Percentiles rank a stretch among this genome's conserved stretches.
Conservation (phyloP, 1,140 invertebrate genomes). For the Caenorhabditis remanei region DNA sequence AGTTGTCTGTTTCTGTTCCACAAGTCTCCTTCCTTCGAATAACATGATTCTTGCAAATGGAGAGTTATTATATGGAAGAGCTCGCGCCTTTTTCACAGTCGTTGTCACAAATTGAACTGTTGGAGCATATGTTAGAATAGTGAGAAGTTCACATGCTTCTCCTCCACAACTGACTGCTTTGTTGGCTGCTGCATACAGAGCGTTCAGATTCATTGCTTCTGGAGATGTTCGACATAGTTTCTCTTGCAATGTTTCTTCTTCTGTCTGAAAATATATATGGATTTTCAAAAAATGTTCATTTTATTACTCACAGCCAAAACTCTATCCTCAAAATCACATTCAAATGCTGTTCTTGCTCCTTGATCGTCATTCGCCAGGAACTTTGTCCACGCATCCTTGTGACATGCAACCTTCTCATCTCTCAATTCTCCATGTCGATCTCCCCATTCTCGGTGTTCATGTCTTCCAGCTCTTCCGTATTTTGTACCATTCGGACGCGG, state of each 20-base stretch:
- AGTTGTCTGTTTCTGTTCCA: constrained; percentile 69
- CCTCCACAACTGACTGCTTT: constrained; percentile 48
- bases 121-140: constrained; percentile 73
- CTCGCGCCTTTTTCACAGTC: constrained; percentile 72
- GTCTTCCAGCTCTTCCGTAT: constrained; percentile 74
- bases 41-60: constrained; percentile 69
- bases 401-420: constrained; percentile 75
- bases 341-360: constrained; percentile 66
- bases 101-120: constrained; percentile 75
- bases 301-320: constrained; percentile 35
- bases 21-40: constrained; percentile 65
- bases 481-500: constrained; percentile 67
- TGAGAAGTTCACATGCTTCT: constrained; percentile 69
- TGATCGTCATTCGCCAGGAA: constrained; percentile 69
- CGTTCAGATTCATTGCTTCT: constrained; percentile 41
- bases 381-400: constrained; percentile 74
- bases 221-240: constrained; percentile 52
- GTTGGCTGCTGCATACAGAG: constrained; percentile 30
- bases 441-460: constrained; percentile 75
- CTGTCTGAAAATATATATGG: constrained; percentile 57
- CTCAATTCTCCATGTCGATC: constrained; percentile 74
- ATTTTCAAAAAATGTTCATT: neutral
- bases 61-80: constrained; percentile 67
- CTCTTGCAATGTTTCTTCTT: constrained; percentile 64
- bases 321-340: constrained; percentile 65